These are phyloP conservation scores for Drosophila tsacasi DNA, from an alignment of 1,140 invertebrate species.

Conservation along the genomic window DNA sequence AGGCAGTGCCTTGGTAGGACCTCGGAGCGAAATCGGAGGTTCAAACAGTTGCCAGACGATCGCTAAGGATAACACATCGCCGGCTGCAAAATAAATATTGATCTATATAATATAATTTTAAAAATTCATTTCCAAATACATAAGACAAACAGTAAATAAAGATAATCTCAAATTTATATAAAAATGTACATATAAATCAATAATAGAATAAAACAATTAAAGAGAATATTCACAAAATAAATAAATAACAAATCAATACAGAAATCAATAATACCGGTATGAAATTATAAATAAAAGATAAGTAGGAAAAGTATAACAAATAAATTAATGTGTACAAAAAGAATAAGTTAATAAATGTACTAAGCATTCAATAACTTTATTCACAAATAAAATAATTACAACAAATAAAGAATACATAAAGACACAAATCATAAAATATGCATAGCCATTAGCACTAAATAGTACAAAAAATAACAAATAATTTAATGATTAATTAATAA, in stretches of 20 bases:
- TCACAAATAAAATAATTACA: neutral
- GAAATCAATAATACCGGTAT: neutral
- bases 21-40: neutral
- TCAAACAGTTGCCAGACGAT: slow-evolving; percentile 16
- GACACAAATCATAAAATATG: neutral
- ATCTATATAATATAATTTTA: too few relatives aligned
- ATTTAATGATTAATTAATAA: neutral
- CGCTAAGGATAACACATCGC: slow-evolving; percentile 11
- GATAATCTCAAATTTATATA: neutral
- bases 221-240: neutral
- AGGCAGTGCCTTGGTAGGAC: neutral
- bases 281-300: neutral
- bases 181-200: neutral
- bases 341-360: too few relatives aligned
- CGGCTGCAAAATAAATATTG: neutral
- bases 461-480: neutral
- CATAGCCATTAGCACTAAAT: neutral
- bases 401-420: neutral
- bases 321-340: neutral
- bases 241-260: neutral
- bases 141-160: neutral
- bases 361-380: too few relatives aligned
- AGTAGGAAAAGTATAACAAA: neutral
- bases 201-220: neutral
- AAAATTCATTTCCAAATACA: neutral